Conservation (phyloP, 2,888 invertebrate genomes). For the Monopis laevigella region DNA sequence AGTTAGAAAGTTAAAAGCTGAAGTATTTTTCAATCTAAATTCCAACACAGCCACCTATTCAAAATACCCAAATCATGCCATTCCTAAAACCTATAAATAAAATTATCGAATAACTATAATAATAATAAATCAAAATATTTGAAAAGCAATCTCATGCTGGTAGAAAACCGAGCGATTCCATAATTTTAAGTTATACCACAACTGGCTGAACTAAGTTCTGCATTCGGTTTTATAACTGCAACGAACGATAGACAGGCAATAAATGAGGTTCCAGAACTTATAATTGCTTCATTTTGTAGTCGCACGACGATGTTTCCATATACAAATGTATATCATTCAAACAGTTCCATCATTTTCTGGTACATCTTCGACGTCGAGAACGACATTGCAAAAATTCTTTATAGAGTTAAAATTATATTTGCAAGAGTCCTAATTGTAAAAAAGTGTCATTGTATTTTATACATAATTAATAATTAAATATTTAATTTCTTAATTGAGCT, state of each 20-base stretch:
- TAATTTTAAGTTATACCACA: constrained; percentile 35
- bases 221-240: constrained; percentile 52
- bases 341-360: constrained; percentile 10
- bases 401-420: not conserved
- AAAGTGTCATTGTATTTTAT: too few species aligned
- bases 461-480: too few species aligned
- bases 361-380: not conserved
- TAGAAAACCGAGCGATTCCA: constrained; percentile 24
- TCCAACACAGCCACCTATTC: too few species aligned
- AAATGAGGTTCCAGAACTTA: constrained; percentile 60
- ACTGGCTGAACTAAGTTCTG: constrained; percentile 46
- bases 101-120: constrained; percentile 2
- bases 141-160: not conserved
- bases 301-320: constrained; percentile 17
- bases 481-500: too few species aligned
- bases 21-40: too few species aligned
- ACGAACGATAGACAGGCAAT: constrained; percentile 56
- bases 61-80: too few species aligned
- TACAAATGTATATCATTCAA: constrained; percentile 9
- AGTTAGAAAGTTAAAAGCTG: too few species aligned
- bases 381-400: not conserved
- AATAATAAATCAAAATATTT: constrained; percentile 12
- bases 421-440: too few species aligned
- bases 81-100: too few species aligned
- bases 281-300: constrained; percentile 63